Percentiles rank a stretch among this genome's conserved stretches.
These are phyloP conservation scores for Entomobrya multifasciata DNA, from an alignment of 2,888 invertebrate species.

Conservation along the genomic window DNA sequence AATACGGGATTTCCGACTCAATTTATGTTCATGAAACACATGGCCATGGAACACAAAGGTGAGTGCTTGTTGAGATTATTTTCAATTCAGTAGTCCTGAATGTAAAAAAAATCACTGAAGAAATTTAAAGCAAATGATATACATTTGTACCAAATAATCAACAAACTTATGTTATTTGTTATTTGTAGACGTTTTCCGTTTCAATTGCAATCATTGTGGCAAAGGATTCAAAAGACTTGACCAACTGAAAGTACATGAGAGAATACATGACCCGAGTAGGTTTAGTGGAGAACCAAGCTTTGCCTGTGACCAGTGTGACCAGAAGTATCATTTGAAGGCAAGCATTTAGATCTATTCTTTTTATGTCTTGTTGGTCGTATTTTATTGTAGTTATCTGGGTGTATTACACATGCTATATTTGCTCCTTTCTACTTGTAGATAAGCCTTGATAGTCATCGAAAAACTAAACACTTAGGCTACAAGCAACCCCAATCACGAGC, in stretches of 20 bases:
- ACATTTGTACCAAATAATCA: too few relatives aligned
- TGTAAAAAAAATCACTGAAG: not conserved
- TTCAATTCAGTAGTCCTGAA: not conserved
- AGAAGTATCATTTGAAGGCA: conserved; percentile 54
- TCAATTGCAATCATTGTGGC: conserved; percentile 42
- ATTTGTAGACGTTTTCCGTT: not conserved
- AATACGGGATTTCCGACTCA: conserved; percentile 29
- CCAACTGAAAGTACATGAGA: conserved; percentile 29
- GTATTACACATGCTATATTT: too few relatives aligned
- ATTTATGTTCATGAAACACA: not conserved
- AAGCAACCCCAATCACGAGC: not conserved
- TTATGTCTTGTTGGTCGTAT: too few relatives aligned
- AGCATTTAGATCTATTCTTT: too few relatives aligned
- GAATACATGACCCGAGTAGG: conserved; percentile 36
- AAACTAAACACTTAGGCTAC: conserved; percentile 29
- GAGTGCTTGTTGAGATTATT: not conserved
- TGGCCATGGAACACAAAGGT: conserved; percentile 25
- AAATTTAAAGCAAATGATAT: not conserved
- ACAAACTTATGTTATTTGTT: not conserved
- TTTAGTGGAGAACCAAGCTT: conserved; percentile 49
- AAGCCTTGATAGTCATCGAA: conserved; percentile 22
- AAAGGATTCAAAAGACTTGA: conserved; percentile 19
- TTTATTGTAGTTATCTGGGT: too few relatives aligned
- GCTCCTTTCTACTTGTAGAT: not conserved
- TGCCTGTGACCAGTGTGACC: conserved; percentile 44